phyloP scores from a whole-genome alignment of 2,888 invertebrate genomes.

The Acanthosepion pharaonis region DNA sequence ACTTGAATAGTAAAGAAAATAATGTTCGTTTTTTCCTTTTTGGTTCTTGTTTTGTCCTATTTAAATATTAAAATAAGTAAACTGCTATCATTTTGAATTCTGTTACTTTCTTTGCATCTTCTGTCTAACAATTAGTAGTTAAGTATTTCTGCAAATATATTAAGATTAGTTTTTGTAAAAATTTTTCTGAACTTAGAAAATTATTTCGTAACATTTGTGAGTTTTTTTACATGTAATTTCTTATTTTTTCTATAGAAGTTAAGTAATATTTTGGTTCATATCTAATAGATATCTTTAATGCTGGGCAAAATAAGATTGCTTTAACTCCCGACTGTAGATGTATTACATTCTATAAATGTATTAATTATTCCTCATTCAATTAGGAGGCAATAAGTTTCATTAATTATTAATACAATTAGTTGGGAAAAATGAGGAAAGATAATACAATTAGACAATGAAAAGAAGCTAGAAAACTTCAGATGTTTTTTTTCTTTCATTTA shows the following conservation, averaged over 20 bases:
- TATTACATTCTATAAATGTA: neutral
- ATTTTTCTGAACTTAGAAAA: neutral
- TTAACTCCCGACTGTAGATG: neutral
- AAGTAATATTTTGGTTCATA: neutral
- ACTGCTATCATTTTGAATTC: too few relatives aligned
- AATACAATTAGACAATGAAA: neutral
- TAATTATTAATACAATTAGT: slow-evolving; percentile 21
- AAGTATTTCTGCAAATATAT: too few relatives aligned
- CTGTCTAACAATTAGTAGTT: too few relatives aligned
- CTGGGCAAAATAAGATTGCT: neutral
- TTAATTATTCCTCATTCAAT: slow-evolving; percentile 33
- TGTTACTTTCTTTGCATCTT: too few relatives aligned
- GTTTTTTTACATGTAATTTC: neutral
- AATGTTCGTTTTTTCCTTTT: too few relatives aligned
- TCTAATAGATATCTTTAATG: neutral
- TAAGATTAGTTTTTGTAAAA: too few relatives aligned
- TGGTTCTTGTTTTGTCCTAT: too few relatives aligned
- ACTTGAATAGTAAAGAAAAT: too few relatives aligned
- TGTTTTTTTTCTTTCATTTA: neutral
- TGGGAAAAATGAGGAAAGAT: neutral
- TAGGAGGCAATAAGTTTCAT: neutral
- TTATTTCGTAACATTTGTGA: neutral
- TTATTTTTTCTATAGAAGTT: neutral
- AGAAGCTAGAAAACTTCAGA: neutral
- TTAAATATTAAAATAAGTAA: too few relatives aligned